phyloP scores from a whole-genome alignment of 92 coral and sea anemone genomes.

The Porites evermanni region DNA sequence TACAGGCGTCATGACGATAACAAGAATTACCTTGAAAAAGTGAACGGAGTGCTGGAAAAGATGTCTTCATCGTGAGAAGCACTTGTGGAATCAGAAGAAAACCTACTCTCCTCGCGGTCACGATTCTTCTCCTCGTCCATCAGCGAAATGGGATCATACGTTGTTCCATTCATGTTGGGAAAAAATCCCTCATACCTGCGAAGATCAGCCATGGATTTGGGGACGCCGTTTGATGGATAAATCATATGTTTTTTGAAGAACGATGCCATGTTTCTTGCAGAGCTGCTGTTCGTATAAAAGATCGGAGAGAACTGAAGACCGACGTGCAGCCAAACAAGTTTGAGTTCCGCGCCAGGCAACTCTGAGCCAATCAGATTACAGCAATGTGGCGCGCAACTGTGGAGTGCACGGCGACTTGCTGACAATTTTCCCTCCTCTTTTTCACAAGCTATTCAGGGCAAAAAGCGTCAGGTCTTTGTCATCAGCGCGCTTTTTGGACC shows the following conservation, averaged over 20 bases:
- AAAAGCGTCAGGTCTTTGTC: not conserved
- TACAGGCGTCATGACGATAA: not conserved
- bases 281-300: slow-evolving; percentile 85
- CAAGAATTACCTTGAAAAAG: slow-evolving; percentile 74
- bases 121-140: slow-evolving; percentile 71
- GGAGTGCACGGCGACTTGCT: slow-evolving; percentile 72
- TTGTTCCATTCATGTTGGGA: slow-evolving; percentile 76
- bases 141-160: slow-evolving; percentile 79
- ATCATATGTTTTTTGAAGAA: slow-evolving; percentile 82
- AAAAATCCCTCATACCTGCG: slow-evolving; percentile 90
- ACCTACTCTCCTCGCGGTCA: slow-evolving; percentile 64
- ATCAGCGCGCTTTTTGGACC: not conserved
- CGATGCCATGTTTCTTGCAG: slow-evolving; percentile 71
- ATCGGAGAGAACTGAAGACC: slow-evolving; percentile 82
- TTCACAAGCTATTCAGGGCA: slow-evolving; percentile 12
- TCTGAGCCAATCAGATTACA: slow-evolving; percentile 78
- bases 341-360: slow-evolving; percentile 97
- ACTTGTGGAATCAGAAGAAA: slow-evolving; percentile 68
- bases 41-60: slow-evolving; percentile 86
- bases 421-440: slow-evolving; percentile 51
- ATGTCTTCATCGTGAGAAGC: slow-evolving; percentile 83
- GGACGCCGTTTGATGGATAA: slow-evolving; percentile 71
- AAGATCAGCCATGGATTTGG: slow-evolving; percentile 77
- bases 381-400: slow-evolving; percentile 81
- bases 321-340: slow-evolving; percentile 83